phyloP scores from a whole-genome alignment of 2,797 vertebrate genomes.

The Fistularia commersonii region DNA sequence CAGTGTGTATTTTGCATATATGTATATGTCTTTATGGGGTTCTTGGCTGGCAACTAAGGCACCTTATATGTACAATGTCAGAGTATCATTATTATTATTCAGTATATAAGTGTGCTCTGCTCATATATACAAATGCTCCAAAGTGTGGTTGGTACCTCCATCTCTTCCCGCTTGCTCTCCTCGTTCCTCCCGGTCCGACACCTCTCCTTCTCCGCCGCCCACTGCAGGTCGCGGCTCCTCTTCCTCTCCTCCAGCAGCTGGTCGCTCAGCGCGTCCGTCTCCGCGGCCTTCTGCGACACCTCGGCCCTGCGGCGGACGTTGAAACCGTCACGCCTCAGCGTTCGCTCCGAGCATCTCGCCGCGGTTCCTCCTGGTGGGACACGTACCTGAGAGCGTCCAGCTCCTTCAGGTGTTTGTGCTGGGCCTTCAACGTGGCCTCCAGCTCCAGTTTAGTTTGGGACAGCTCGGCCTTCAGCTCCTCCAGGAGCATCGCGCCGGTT shows the following conservation, averaged over 20 bases:
- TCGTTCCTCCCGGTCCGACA: conserved; percentile 76
- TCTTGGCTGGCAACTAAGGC: no score
- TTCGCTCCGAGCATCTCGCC: no score
- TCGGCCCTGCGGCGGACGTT: conserved; percentile 74
- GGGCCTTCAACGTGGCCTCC: conserved; percentile 84
- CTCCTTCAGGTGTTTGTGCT: conserved; percentile 90
- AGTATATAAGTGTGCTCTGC: no score
- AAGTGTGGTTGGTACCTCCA: conserved; percentile 79
- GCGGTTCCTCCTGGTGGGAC: no score
- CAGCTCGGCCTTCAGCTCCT: conserved; percentile 85
- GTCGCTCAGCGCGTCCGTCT: conserved; percentile 82
- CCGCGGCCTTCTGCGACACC: conserved; percentile 82
- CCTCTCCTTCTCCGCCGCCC: conserved; percentile 87
- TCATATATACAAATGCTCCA: background rate
- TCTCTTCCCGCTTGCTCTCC: conserved; percentile 81
- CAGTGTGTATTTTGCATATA: no score
- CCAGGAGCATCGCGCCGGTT: conserved; percentile 69
- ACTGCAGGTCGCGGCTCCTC: conserved; percentile 85
- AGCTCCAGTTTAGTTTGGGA: conserved; percentile 87
- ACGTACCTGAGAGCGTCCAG: conserved; percentile 85
- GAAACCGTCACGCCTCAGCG: no score
- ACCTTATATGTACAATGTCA: no score
- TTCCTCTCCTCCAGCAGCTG: conserved; percentile 84
- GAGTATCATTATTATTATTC: no score
- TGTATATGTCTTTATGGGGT: no score